These are phyloP conservation scores for Netelia inedita DNA, from an alignment of 2,888 invertebrate species.

Conservation along the genomic window DNA sequence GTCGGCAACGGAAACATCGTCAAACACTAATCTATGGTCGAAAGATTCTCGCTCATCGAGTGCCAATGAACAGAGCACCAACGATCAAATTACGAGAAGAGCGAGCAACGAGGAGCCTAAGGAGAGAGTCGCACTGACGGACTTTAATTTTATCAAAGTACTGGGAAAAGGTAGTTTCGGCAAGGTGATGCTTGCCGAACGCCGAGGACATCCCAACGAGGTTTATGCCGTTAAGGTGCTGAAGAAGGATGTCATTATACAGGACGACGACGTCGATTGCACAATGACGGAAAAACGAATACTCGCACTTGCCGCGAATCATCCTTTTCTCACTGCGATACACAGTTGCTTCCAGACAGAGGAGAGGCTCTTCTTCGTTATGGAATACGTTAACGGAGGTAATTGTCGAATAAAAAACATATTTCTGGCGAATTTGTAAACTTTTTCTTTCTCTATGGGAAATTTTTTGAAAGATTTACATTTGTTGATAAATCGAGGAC, in stretches of 20 bases:
- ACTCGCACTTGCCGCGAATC: constrained; percentile 97
- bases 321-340: constrained; percentile 98
- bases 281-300: constrained; percentile 99
- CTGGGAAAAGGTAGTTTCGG: constrained; percentile 99
- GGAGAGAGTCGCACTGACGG: constrained; percentile 90
- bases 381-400: constrained; percentile 99
- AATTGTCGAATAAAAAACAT: constrained; percentile 23
- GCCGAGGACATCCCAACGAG: constrained; percentile 94
- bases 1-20: constrained; percentile 47
- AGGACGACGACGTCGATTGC: constrained; percentile 99
- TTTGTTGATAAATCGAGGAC: too few species aligned
- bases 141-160: constrained; percentile 99
- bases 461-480: too few species aligned
- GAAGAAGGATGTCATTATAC: constrained; percentile 99
- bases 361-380: constrained; percentile 98
- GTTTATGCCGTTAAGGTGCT: constrained; percentile 95
- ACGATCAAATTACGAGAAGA: constrained; percentile 58
- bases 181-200: constrained; percentile 99
- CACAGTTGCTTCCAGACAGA: constrained; percentile 99
- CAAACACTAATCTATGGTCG: constrained; percentile 54
- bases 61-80: constrained; percentile 62
- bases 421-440: too few species aligned
- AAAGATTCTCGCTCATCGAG: constrained; percentile 72
- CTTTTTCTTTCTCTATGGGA: too few species aligned
- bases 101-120: constrained; percentile 58